These are phyloP conservation scores for Pholis gunnellus DNA, from an alignment of 2,113 vertebrate species.

Conservation along the genomic window DNA sequence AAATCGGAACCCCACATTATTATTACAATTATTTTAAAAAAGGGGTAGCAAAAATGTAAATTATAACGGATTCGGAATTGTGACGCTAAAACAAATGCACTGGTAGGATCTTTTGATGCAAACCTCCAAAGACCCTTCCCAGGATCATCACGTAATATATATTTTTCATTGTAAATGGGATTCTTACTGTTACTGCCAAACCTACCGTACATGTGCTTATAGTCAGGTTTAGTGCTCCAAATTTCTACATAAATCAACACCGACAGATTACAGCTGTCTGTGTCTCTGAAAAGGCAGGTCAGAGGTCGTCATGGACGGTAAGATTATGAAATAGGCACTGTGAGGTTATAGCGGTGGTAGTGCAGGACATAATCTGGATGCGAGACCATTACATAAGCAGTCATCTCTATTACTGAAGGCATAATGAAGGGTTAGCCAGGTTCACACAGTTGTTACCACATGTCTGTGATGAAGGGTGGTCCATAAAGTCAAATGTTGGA, in stretches of 20 bases:
- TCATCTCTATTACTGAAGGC: background rate
- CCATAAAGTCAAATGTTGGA: constrained; percentile 6
- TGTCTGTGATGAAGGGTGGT: background rate
- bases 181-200: background rate
- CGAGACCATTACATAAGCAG: constrained; percentile 2
- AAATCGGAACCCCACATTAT: too few species aligned
- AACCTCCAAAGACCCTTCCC: background rate
- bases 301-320: background rate
- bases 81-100: background rate
- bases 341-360: background rate
- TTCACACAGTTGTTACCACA: background rate
- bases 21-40: background rate
- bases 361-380: constrained; percentile 11
- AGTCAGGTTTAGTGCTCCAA: background rate
- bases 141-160: background rate
- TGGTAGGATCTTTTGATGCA: background rate
- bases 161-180: background rate
- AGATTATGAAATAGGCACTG: constrained; percentile 4
- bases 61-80: background rate
- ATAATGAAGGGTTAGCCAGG: background rate
- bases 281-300: background rate
- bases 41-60: background rate
- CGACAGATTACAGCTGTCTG: constrained; percentile 1
- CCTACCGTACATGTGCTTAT: background rate
- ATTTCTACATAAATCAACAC: background rate